Conservation (phyloP, 1,140 invertebrate species). For the Myzus persicae region DNA sequence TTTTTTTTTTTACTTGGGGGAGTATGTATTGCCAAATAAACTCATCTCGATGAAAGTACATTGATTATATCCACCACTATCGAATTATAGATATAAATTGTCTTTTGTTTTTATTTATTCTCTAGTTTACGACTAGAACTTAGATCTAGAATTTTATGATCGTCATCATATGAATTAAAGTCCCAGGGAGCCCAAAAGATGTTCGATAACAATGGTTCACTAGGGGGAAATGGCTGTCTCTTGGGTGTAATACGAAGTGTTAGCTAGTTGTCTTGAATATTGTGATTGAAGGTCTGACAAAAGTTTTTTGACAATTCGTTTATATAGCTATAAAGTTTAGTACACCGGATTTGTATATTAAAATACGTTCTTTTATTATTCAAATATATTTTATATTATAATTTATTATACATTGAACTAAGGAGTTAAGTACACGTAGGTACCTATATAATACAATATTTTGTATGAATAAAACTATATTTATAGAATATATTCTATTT, state of each 20-base stretch:
- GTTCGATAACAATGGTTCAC: background rate
- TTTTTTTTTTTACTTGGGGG: slow-evolving; percentile 37
- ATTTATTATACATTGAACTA: background rate
- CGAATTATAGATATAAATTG: background rate
- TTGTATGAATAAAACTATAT: background rate
- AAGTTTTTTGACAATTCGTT: slow-evolving; percentile 16
- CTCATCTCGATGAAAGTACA: slow-evolving; percentile 31
- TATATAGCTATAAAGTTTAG: background rate
- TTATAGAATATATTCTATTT: background rate
- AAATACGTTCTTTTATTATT: background rate
- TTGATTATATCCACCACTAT: background rate
- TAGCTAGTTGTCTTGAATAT: background rate
- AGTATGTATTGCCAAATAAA: slow-evolving; percentile 13
- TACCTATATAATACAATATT: background rate
- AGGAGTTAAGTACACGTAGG: background rate
- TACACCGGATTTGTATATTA: background rate
- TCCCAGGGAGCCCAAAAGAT: background rate
- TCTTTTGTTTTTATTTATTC: background rate
- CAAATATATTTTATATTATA: background rate
- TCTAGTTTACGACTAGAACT: background rate
- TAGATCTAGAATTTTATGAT: slow-evolving; percentile 1
- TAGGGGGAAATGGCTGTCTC: background rate
- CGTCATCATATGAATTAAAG: slow-evolving; percentile 5
- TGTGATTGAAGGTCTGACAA: background rate
- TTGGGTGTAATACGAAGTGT: background rate